phyloP scores from a whole-genome alignment of 2,797 vertebrate genomes.

The Phrynocephalus vlangalii region DNA sequence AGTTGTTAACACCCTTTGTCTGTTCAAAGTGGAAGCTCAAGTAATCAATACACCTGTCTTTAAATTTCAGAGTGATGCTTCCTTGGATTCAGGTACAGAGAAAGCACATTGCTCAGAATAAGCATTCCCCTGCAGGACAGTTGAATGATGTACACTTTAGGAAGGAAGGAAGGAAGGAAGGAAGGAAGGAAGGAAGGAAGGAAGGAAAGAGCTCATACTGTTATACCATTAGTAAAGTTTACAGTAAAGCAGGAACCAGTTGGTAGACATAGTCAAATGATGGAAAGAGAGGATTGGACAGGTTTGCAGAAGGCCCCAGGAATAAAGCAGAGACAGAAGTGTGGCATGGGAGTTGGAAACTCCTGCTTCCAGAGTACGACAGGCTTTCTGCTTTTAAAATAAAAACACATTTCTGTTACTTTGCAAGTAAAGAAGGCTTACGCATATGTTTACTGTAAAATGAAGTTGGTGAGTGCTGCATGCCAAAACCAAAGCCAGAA shows the following conservation, averaged over 20 bases:
- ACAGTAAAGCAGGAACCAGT: too few relatives aligned
- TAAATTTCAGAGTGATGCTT: slow-evolving; percentile 26
- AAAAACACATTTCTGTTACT: too few relatives aligned
- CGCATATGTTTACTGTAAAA: too few relatives aligned
- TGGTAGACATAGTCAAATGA: too few relatives aligned
- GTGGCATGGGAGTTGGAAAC: background rate
- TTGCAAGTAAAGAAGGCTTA: too few relatives aligned
- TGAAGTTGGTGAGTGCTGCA: too few relatives aligned
- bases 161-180: background rate
- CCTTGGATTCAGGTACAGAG: accelerated
- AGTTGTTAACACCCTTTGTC: background rate
- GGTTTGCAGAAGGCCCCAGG: background rate
- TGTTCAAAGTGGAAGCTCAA: background rate
- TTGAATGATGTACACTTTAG: background rate
- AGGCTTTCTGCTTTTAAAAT: too few relatives aligned
- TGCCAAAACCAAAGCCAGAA: too few relatives aligned
- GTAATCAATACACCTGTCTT: slow-evolving; percentile 8
- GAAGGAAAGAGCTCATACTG: too few relatives aligned
- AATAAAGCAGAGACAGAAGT: background rate
- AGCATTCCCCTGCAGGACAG: slow-evolving; percentile 67
- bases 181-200: too few relatives aligned
- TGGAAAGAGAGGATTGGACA: background rate
- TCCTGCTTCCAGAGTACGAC: too few relatives aligned
- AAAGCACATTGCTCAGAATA: slow-evolving; percentile 40
- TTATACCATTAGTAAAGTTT: too few relatives aligned